Evolutionary conservation across 2,797 vertebrate genomes (phyloP).

Genomic region (Falco rusticolus): DNA sequence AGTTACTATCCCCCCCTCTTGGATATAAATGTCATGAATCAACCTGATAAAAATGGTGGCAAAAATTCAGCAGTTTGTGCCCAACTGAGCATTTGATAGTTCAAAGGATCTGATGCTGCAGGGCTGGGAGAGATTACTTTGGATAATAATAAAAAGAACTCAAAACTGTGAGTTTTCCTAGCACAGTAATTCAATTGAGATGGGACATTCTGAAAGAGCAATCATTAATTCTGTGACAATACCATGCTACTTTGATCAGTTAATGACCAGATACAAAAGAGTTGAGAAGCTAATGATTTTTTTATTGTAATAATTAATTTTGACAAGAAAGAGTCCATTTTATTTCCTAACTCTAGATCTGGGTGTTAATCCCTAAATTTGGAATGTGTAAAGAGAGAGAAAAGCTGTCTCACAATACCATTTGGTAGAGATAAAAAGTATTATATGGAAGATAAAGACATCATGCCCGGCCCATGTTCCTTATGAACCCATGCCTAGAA

Average conservation of each 20-base stretch:
- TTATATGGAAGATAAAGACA: not conserved
- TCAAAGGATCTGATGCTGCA: not conserved
- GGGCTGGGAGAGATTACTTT: not conserved
- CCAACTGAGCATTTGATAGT: not conserved
- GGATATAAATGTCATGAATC: not conserved
- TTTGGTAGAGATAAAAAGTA: not conserved
- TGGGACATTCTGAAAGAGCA: not conserved
- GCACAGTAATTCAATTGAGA: not conserved
- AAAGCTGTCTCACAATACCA: not conserved
- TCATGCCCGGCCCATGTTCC: accelerated
- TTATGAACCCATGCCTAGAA: not conserved
- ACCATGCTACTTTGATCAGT: not conserved
- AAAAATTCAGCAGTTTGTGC: not conserved
- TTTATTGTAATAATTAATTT: not conserved
- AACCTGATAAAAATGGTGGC: not conserved
- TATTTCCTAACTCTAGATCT: not conserved
- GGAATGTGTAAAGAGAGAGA: not conserved
- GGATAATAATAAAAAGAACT: not conserved
- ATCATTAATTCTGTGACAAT: not conserved
- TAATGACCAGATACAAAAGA: not conserved
- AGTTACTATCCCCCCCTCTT: not conserved
- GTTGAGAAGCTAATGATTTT: not conserved
- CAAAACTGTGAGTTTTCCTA: not conserved
- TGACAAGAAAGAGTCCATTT: not conserved
- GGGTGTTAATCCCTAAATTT: not conserved